These are phyloP conservation scores for Sebastolobus alascanus DNA, from an alignment of 2,797 vertebrate genomes.

Conservation along the genomic window DNA sequence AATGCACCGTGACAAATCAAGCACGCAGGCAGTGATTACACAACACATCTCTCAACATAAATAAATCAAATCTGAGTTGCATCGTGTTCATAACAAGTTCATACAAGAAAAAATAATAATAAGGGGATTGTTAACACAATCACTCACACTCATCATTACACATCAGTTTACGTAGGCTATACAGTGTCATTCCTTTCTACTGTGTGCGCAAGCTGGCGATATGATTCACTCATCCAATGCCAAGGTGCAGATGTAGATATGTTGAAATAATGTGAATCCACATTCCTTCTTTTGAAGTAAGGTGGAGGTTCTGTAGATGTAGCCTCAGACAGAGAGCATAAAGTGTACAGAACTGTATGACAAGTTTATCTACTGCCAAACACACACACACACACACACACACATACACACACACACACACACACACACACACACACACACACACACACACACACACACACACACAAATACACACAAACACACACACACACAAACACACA, in stretches of 20 bases:
- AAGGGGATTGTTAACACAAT: neutral
- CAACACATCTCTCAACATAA: constrained; percentile 50
- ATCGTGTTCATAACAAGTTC: constrained; percentile 39
- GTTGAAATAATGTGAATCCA: constrained; percentile 4
- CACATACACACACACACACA: no score
- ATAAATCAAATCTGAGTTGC: constrained; percentile 45
- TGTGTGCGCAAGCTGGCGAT: neutral
- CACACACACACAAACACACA: neutral
- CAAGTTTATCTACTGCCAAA: neutral
- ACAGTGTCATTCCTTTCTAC: neutral
- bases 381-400: neutral
- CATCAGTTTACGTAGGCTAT: neutral
- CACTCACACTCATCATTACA: neutral
- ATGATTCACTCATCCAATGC: constrained; percentile 17
- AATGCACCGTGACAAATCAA: constrained; percentile 27
- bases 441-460: neutral
- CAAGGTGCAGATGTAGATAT: constrained; percentile 8
- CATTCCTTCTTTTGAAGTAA: neutral
- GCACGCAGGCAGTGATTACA: constrained; percentile 48
- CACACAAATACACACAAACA: neutral
- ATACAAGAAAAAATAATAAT: constrained; percentile 6
- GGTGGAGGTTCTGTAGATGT: neutral
- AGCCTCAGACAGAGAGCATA: neutral
- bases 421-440: no score
- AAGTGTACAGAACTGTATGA: neutral